Evolutionary conservation across 92 coral and sea anemone genomes (phyloP).

Genomic region (Plumapathes pennacea): DNA sequence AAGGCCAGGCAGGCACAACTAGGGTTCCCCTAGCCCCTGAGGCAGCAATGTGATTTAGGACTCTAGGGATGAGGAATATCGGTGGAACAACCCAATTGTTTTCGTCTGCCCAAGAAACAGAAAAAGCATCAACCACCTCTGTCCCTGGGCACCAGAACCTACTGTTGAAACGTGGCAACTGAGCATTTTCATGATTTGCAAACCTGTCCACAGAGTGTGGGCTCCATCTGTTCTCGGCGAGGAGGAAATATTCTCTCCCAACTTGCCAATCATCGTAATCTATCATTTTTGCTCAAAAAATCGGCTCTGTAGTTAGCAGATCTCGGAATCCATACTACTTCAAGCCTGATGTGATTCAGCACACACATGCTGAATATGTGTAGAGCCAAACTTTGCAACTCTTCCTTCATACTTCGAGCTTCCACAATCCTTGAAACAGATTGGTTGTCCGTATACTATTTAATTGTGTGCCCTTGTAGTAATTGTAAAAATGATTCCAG

Average conservation of each 20-base stretch:
- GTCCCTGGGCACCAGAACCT: conserved; percentile 36
- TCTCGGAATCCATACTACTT: conserved; percentile 4
- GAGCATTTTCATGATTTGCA: conserved; percentile 25
- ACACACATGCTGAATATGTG: conserved; percentile 2
- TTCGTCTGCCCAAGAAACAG: conserved; percentile 33
- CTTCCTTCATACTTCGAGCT: no score
- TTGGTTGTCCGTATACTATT: not conserved
- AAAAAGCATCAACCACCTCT: conserved; percentile 47
- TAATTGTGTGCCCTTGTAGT: not conserved
- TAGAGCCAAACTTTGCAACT: conserved; percentile 2
- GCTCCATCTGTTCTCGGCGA: conserved; percentile 9
- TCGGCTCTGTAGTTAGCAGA: conserved; percentile 21
- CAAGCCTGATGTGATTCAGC: conserved; percentile 4
- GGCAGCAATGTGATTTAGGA: not conserved
- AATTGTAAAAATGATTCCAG: no score
- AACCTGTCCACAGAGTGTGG: conserved; percentile 23
- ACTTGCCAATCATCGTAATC: conserved; percentile 27
- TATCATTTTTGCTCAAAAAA: conserved; percentile 21
- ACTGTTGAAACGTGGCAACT: conserved; percentile 24
- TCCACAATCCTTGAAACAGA: not conserved
- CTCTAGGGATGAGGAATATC: conserved; percentile 20
- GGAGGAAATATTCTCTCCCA: conserved; percentile 8
- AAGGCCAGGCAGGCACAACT: conserved; percentile 15
- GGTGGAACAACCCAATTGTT: conserved; percentile 58
- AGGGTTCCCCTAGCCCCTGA: not conserved